Conservation (phyloP, 2,888 invertebrate genomes). For the Notodonta ziczac region DNA sequence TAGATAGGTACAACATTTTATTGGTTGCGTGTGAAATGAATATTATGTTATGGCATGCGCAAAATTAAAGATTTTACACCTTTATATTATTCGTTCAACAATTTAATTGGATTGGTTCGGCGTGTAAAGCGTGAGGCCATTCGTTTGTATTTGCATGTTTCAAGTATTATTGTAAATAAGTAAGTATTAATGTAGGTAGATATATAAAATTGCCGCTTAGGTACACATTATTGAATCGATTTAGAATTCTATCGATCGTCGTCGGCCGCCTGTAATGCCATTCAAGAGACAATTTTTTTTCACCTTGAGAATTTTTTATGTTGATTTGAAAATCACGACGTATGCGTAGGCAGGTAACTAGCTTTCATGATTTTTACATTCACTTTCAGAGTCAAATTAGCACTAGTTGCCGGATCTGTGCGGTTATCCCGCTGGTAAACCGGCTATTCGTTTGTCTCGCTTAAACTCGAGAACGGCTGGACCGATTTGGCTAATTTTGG, state of each 20-base stretch:
- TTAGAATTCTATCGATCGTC: constrained; percentile 77
- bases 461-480: too few species aligned
- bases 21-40: constrained; percentile 58
- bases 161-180: constrained; percentile 17
- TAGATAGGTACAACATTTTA: constrained; percentile 39
- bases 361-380: constrained; percentile 42
- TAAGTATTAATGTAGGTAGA: not conserved
- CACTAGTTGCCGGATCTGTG: constrained; percentile 10
- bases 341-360: constrained; percentile 51
- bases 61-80: constrained; percentile 72
- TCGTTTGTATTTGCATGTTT: constrained; percentile 33
- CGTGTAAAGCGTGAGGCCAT: constrained; percentile 30
- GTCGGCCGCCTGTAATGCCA: constrained; percentile 59
- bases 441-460: too few species aligned
- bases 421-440: not conserved
- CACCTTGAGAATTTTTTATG: constrained; percentile 69
- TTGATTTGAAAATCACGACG: constrained; percentile 49
- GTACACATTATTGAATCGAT: constrained; percentile 57
- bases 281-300: constrained; percentile 69
- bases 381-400: constrained; percentile 30
- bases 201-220: constrained; percentile 36
- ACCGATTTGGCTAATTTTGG: too few species aligned
- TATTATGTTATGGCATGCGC: constrained; percentile 62
- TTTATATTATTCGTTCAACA: constrained; percentile 46
- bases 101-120: constrained; percentile 49